Base-by-base conservation (phyloP, 2,888 invertebrate genomes). In the Drosophila mayaguana region DNA sequence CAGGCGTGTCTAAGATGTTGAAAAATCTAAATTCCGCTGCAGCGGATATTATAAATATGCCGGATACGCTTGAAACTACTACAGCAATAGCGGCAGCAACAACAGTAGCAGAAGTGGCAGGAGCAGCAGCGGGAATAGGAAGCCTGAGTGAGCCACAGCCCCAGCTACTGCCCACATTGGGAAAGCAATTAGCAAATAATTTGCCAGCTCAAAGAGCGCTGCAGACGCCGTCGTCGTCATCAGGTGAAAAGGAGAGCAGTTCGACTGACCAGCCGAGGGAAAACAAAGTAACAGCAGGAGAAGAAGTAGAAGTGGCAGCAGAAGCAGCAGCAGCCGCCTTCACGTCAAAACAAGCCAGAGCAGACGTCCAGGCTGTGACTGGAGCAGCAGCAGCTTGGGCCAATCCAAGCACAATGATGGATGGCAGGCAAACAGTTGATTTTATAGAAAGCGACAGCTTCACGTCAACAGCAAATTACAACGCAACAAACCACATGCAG, bases 401-500 rank as follows among this genome's bases (percentile, higher is more conserved):
- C 72, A 66, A 68, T 64, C 72, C 84, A 54, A 61, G 60, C 71
- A 70, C 78, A 80, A 85, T 88, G 85, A 89, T 85, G 90, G 85
- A 85, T 89, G 90, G 86, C 83, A 82, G 74, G 86, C 85, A 74
- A 88, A 72, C 85, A 82, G 90, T 85, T 85, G 84, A 85, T 89
- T 85, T 85, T 88, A 89, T 85, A 75, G 89, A 82, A 85, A 83
- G 80, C 85, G 89, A 90, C 85, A 89, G 83, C 88, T 81, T 75
- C 79, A 86, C 87, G 88, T 87, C 90, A 90, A 81, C 81, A 81
- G 73, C 73, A 83, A 85, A 88, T 89, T 89, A 88, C 86, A 73
- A 66, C 56, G 59, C 55, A 68, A 51, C 79, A 81, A 75, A 72
- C 89, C 89, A 79, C 89, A 89, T 73, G 72, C 43, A 60, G 34